Percentiles rank a stretch among this genome's conserved stretches.
Conservation (phyloP, 2,113 vertebrate genomes). For the Taurulus bubalis region DNA sequence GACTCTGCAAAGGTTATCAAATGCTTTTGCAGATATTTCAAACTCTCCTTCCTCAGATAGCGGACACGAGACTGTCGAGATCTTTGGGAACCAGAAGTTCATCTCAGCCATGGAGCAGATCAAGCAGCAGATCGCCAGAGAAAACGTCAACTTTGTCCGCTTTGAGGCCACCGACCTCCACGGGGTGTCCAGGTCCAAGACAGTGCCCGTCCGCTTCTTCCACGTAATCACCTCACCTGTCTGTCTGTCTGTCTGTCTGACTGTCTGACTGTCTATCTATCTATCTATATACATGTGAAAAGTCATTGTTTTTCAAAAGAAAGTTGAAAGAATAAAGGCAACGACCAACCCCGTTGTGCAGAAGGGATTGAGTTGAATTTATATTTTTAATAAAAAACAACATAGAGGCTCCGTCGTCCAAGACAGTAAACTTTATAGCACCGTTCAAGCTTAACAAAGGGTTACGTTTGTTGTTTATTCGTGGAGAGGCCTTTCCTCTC, state of each 20-base stretch:
- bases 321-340: too few relatives aligned
- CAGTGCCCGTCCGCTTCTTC: conserved; percentile 92
- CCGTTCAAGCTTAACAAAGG: too few relatives aligned
- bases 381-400: too few relatives aligned
- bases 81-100: conserved; percentile 70
- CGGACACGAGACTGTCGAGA: conserved; percentile 69
- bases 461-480: not conserved
- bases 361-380: too few relatives aligned
- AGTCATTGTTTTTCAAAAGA: too few relatives aligned
- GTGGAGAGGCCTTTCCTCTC: not conserved
- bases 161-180: conserved; percentile 95
- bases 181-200: conserved; percentile 94
- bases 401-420: too few relatives aligned
- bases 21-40: conserved; percentile 36
- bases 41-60: conserved; percentile 73
- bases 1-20: not conserved
- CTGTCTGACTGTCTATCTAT: not conserved
- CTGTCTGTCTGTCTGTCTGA: not conserved
- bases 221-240: conserved; percentile 80
- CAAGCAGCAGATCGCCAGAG: conserved; percentile 90
- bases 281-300: too few relatives aligned
- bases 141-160: conserved; percentile 89
- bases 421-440: too few relatives aligned
- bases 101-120: conserved; percentile 89
- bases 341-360: too few relatives aligned